Evolutionary conservation across 2,888 invertebrate genomes (phyloP), one percentile per base, ranked within the genome.

Genomic region (Sesia bembeciformis): DNA sequence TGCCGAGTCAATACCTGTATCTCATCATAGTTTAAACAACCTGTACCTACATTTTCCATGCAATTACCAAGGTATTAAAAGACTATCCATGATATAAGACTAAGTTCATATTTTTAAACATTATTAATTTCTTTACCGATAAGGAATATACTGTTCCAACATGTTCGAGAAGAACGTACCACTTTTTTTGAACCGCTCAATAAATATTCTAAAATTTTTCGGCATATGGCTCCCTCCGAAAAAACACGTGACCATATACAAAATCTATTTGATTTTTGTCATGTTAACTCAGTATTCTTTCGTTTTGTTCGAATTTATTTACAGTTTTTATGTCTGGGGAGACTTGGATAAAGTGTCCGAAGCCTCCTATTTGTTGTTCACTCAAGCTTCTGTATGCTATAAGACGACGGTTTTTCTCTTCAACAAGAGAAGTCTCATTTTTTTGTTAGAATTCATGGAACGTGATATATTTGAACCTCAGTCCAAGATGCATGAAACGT

Each of bases 371-470:
- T 60, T 88, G 53, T 62, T 87, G 0, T 86, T 87, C 58, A 84
- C 88, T 0, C 83, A 84, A 57, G 84, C 82, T 0, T 81, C 83
- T 0, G 64, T 84, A 3, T 87, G 84, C 54, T 81, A 79, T 46
- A 88, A 88, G 58, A 67, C 72, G 0, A 81, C 83, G 0, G 75
- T 75, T 8, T 82, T 84, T 54, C 59, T 83, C 52, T 41, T 74
- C 0, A 76, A 79, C 54, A 77, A 78, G 59, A 66, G 65, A 0
- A 73, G 68, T 55, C 58, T 87, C 7, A 56, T 60, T 2, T 42
- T 63, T 0, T 56, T 86, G 5, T 52, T 85, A 8, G 62, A 62
- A 3, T 69, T 70, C 2, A 84, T 85, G 80, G 68, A 72, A 7
- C 62, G 63, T 4, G 68, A 75, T 0, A 64, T 68, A 3, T 84